A percentile compares a stretch with the other conserved stretches of the same genome.
These are phyloP conservation scores for Porites cylindrica DNA, from an alignment of 92 coral and sea anemone species.

Conservation along the genomic window DNA sequence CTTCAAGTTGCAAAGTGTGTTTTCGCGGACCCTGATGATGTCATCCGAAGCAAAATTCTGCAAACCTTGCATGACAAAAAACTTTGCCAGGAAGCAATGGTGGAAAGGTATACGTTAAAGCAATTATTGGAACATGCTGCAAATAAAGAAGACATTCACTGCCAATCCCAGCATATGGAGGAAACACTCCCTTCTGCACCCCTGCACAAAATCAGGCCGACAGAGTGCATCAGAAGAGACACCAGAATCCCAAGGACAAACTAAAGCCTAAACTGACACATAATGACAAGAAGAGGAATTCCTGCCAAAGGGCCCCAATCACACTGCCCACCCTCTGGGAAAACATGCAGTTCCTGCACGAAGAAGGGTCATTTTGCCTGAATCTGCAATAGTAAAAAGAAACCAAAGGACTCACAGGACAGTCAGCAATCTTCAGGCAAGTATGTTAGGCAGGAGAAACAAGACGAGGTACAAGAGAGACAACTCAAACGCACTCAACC, in stretches of 20 bases:
- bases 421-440: too few relatives aligned
- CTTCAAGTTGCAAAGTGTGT: conserved; percentile 35
- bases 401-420: not conserved
- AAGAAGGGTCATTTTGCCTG: conserved; percentile 40
- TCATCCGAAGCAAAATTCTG: conserved; percentile 36
- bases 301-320: conserved; percentile 37
- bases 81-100: conserved; percentile 53
- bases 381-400: conserved; percentile 33
- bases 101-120: conserved; percentile 22
- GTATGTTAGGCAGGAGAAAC: too few relatives aligned
- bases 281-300: not conserved
- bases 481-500: too few relatives aligned
- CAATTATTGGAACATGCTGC: conserved; percentile 34
- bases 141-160: conserved; percentile 28
- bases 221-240: conserved; percentile 17
- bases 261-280: not conserved
- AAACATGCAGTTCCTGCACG: conserved; percentile 8
- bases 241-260: not conserved
- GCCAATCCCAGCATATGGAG: conserved; percentile 39
- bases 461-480: too few relatives aligned
- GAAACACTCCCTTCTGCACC: not conserved
- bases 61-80: conserved; percentile 37
- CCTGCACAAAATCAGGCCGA: not conserved
- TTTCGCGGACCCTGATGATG: conserved; percentile 27
- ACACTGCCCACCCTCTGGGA: conserved; percentile 31